Conservation (phyloP, 2,113 vertebrate species). For the Hypomesus transpacificus region DNA sequence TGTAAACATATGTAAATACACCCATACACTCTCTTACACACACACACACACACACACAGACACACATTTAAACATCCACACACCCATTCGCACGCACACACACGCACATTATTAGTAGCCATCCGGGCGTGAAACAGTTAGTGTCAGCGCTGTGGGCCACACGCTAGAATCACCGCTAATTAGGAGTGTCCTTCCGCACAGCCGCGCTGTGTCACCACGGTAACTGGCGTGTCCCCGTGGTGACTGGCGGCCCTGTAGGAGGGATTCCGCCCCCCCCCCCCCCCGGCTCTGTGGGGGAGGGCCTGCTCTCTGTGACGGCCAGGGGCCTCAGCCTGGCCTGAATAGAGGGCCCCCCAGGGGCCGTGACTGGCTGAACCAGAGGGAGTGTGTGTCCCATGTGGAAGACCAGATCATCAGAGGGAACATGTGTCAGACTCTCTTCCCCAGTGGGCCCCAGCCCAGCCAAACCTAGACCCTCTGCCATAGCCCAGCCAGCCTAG, state of each 20-base stretch:
- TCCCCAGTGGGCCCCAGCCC: too few species aligned
- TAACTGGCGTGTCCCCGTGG: constrained; percentile 4
- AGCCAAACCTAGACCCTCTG: too few species aligned
- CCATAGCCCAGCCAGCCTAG: too few species aligned
- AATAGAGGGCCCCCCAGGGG: too few species aligned
- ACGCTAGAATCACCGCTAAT: constrained; percentile 36
- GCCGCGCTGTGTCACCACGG: constrained; percentile 10
- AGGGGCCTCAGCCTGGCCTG: too few species aligned
- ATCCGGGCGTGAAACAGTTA: constrained; percentile 23
- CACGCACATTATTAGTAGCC: neutral
- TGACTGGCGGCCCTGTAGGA: neutral
- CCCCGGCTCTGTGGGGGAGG: constrained; percentile 17
- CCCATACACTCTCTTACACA: constrained; percentile 2
- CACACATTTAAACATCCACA: constrained; percentile 18
- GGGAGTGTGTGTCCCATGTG: too few species aligned
- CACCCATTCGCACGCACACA: constrained; percentile 3
- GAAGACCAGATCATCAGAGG: too few species aligned
- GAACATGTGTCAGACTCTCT: too few species aligned
- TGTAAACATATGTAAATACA: neutral
- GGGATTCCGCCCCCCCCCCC: constrained; percentile 39
- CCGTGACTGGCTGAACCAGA: too few species aligned
- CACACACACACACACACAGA: constrained; percentile 24
- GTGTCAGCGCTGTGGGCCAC: constrained; percentile 25
- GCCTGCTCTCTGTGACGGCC: too few species aligned
- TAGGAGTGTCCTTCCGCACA: constrained; percentile 14